Percentiles rank a stretch among this genome's conserved stretches.
These are phyloP conservation scores for Cyanoderma ruficeps DNA, from an alignment of 2,113 vertebrate species.

Conservation along the genomic window DNA sequence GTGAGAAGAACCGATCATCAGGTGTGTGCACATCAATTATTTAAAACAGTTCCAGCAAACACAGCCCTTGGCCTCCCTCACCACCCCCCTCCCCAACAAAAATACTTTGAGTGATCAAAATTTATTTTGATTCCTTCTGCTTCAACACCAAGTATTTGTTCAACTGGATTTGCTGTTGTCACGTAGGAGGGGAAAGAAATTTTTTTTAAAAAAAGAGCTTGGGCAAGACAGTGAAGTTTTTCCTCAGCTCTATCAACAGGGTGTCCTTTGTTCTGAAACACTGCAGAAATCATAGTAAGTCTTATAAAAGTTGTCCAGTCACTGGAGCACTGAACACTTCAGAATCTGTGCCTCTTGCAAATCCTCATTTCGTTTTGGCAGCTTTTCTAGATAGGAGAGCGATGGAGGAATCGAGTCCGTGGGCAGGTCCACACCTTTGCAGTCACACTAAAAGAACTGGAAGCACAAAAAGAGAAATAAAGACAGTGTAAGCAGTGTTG, in stretches of 20 bases:
- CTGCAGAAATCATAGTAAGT: background rate
- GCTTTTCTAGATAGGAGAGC: background rate
- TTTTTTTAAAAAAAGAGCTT: background rate
- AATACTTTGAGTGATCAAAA: constrained; percentile 10
- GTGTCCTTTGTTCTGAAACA: background rate
- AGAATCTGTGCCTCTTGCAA: background rate
- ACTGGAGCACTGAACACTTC: background rate
- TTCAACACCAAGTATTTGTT: background rate
- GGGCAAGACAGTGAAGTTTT: background rate
- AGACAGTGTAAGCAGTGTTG: background rate
- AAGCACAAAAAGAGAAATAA: background rate
- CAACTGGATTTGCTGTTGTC: background rate
- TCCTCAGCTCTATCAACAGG: background rate
- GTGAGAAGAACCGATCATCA: constrained; percentile 11
- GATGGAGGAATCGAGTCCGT: background rate
- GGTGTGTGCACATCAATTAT: background rate
- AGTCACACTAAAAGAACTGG: constrained; percentile 21
- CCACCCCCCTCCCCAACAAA: background rate
- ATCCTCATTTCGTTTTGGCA: background rate
- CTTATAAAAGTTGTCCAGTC: constrained; percentile 19
- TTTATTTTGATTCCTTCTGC: background rate
- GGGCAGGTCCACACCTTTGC: constrained; percentile 20
- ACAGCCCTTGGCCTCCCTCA: background rate
- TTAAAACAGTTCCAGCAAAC: constrained; percentile 55
- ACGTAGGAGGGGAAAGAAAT: background rate